Evolutionary conservation across 2,113 vertebrate species (phyloP), one percentile per base, ranked within the genome.

Genomic region (Tragelaphus imberbis): DNA sequence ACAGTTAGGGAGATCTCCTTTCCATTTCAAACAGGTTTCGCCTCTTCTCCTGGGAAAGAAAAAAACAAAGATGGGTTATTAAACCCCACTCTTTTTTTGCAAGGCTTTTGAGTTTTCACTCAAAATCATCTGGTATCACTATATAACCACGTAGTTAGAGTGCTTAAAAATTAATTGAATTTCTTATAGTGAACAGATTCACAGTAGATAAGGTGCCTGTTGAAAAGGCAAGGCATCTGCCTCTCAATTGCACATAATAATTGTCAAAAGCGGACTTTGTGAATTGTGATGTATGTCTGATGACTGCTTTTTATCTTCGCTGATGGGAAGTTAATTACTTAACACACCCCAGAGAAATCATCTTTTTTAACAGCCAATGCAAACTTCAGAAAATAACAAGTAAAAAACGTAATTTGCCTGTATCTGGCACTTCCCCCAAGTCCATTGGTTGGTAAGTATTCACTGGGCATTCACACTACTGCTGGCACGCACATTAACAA

Each of bases 321-420:
- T 85, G 91, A 91, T 63, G 58, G 40, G 65, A 92, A 97, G 75
- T 90, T 97, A 92, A 97, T 97, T 90, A 59, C 47, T 91, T 71
- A 79, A 49, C 55, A 94, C 49, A 90, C 87, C 36, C 94, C 75
- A 86, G 92, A 96, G 96, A 95, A 95, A 94, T 75, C 85, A 77
- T 2, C 5, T 11, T 95, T 53, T 88, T 88, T 68, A 79, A 90
- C 51, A 68, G 65, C n/a, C 59, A 93, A 95, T 82, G 55, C 85
- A 84, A 95, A 94, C 82, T 95, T 97, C 86, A 91, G 65, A 84
- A 94, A 97, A 85, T 95, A 90, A 94, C 81, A 96, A 88, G 92
- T 28, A 36, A n/a, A 93, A 97, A 92, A 33, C 2, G 3, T 84
- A 68, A n/a, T 90, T 88, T 90, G 30, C 63, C 15, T 84, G 71